Conservation (phyloP, 1,140 invertebrate genomes). For the Penaeus indicus region DNA sequence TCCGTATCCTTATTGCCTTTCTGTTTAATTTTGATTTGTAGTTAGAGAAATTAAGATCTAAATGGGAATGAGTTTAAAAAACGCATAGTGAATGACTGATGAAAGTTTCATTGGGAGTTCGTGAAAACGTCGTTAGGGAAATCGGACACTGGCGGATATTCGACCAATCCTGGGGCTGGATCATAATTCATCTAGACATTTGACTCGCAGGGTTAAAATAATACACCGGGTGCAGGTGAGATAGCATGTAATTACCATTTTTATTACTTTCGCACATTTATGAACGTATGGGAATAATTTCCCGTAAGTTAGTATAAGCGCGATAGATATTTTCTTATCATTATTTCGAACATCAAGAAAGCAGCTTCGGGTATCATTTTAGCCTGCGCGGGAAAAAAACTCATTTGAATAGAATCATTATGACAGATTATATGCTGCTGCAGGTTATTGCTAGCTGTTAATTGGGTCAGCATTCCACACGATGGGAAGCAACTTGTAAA, state of each 20-base stretch:
- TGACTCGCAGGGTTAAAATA: slow-evolving; percentile 48
- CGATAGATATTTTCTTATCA: too few relatives aligned
- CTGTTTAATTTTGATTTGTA: too few relatives aligned
- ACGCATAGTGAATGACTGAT: background rate
- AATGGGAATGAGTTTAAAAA: background rate
- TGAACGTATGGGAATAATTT: too few relatives aligned
- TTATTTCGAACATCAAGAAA: background rate
- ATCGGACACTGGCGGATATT: slow-evolving; percentile 48
- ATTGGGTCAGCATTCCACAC: slow-evolving; percentile 50
- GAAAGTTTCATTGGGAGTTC: too few relatives aligned
- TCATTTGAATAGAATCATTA: slow-evolving; percentile 57
- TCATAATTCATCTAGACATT: slow-evolving; percentile 52
- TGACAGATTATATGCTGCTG: slow-evolving; percentile 48
- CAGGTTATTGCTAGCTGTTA: slow-evolving; percentile 54
- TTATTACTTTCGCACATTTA: background rate
- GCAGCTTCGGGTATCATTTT: slow-evolving; percentile 38
- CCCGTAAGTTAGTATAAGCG: too few relatives aligned
- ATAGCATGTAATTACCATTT: slow-evolving; percentile 16
- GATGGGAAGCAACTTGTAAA: background rate
- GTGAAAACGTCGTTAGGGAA: slow-evolving; percentile 11
- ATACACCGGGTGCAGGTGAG: slow-evolving; percentile 42
- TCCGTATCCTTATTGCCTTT: too few relatives aligned
- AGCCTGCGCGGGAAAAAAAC: slow-evolving; percentile 18
- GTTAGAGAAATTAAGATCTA: too few relatives aligned
- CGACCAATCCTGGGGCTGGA: slow-evolving; percentile 51